Evolutionary conservation across 2,888 invertebrate species (phyloP).

Genomic region (Himalopsyche kuldschensis): DNA sequence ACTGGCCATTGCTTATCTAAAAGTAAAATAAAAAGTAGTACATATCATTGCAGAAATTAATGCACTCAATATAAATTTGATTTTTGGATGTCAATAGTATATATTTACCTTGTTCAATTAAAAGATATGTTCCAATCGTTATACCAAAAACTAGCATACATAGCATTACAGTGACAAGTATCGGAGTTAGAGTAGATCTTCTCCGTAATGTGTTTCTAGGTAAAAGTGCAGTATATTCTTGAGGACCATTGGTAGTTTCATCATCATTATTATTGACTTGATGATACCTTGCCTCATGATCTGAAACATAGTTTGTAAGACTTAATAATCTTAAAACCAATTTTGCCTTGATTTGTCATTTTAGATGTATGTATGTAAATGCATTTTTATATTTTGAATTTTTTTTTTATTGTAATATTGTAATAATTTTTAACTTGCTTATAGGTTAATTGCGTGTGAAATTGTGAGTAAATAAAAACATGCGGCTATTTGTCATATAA

Average conservation of each 20-base stretch:
- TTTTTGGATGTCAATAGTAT: background rate
- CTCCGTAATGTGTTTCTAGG: constrained; percentile 35
- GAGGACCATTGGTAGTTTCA: constrained; percentile 30
- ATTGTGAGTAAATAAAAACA: no score
- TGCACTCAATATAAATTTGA: background rate
- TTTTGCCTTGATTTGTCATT: no score
- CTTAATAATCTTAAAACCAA: background rate
- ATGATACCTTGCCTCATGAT: constrained; percentile 49
- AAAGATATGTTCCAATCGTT: constrained; percentile 51
- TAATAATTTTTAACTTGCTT: no score
- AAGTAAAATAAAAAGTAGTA: background rate
- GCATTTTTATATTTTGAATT: no score
- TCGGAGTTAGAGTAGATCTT: constrained; percentile 41
- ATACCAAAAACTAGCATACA: constrained; percentile 48
- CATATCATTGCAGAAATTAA: background rate
- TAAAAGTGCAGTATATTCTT: constrained; percentile 48
- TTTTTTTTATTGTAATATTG: no score
- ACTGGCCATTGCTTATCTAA: constrained; percentile 29
- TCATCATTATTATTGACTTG: constrained; percentile 42
- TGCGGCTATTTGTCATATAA: no score
- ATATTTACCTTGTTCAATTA: constrained; percentile 47
- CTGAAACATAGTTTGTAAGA: constrained; percentile 41
- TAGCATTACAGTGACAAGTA: constrained; percentile 46
- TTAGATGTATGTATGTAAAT: no score
- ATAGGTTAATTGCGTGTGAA: no score